These are phyloP conservation scores for Chamaetylas fuelleborni DNA, from an alignment of 2,113 vertebrate genomes.

Conservation along the genomic window DNA sequence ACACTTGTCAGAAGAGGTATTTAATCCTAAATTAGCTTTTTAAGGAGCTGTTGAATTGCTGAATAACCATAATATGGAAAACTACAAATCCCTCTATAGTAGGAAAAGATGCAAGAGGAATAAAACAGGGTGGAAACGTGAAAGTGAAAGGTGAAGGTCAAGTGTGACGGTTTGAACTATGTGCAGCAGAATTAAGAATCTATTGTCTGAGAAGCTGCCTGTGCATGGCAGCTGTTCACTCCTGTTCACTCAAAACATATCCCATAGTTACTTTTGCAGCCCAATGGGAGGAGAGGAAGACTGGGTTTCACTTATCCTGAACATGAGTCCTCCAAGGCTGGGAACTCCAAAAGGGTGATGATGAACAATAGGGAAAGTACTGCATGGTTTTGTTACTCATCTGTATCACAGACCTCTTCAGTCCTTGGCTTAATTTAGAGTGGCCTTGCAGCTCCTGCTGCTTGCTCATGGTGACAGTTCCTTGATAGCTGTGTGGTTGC, in stretches of 20 bases:
- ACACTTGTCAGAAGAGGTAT: not conserved
- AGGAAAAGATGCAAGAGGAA: not conserved
- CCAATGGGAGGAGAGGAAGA: accelerated
- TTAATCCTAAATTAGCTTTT: slow-evolving; percentile 20
- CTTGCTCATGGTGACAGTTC: accelerated
- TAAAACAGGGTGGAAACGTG: not conserved
- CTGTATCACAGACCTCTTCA: not conserved
- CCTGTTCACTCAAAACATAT: accelerated
- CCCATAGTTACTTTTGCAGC: not conserved
- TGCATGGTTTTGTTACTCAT: accelerated
- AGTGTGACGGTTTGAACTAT: not conserved
- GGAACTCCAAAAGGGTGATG: not conserved
- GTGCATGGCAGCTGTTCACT: not conserved
- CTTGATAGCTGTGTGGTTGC: not conserved
- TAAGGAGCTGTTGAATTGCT: not conserved
- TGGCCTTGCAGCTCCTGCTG: not conserved
- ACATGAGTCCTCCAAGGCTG: accelerated
- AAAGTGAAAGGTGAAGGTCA: not conserved
- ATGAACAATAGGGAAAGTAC: not conserved
- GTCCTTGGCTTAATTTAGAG: not conserved
- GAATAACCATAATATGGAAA: not conserved
- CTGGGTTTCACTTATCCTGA: not conserved
- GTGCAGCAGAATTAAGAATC: not conserved
- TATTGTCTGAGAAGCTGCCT: not conserved
- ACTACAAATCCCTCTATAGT: not conserved